Conservation (phyloP, 1,140 invertebrate species). For the Anoplophora glabripennis region DNA sequence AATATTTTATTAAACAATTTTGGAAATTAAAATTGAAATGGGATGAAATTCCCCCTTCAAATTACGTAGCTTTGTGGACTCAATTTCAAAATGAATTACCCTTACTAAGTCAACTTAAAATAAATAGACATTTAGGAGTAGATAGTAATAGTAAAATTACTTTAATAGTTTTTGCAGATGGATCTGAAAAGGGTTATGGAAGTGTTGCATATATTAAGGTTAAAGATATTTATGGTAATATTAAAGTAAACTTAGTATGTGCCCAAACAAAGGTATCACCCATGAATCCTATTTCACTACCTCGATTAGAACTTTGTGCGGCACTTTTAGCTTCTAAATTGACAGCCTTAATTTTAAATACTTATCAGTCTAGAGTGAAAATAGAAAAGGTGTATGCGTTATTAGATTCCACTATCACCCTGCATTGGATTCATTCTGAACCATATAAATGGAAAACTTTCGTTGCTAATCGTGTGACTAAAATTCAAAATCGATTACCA, state of each 20-base stretch:
- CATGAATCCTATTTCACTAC: slow-evolving; percentile 15
- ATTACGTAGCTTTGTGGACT: no score
- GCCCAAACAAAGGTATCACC: slow-evolving; percentile 24
- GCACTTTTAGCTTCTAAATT: slow-evolving; percentile 8
- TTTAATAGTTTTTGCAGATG: no score
- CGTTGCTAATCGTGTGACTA: slow-evolving; percentile 3
- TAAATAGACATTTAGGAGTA: no score
- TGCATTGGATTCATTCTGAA: background rate
- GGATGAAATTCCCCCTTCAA: no score
- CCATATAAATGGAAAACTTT: slow-evolving; percentile 17
- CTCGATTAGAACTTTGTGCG: slow-evolving; percentile 25
- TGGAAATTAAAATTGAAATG: no score
- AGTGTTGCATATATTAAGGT: no score
- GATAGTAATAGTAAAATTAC: no score
- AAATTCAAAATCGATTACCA: slow-evolving; percentile 13
- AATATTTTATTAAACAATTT: no score
- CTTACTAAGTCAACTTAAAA: no score
- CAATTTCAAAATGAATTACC: no score
- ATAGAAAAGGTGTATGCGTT: slow-evolving; percentile 1
- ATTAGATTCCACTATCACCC: slow-evolving; percentile 1
- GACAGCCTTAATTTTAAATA: background rate
- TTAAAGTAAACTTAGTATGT: slow-evolving; percentile 7
- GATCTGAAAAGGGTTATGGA: no score
- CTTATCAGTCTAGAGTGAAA: background rate
- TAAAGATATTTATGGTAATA: no score